Conservation (phyloP, 2,888 invertebrate species). For the Ormyrus rosae region DNA sequence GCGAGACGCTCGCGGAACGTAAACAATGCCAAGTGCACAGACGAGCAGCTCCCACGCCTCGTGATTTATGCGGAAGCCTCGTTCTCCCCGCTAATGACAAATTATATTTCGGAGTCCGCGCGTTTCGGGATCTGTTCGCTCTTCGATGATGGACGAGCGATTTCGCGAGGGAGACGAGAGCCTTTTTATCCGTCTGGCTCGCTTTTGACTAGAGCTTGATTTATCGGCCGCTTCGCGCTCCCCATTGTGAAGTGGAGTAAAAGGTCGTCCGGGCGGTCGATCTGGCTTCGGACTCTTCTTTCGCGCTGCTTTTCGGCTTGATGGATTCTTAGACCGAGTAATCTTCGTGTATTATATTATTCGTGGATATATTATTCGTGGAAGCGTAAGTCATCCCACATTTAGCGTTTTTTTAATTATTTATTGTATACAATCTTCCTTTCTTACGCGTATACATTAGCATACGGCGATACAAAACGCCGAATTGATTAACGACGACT, state of each 20-base stretch:
- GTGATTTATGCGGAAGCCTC: conserved; percentile 30
- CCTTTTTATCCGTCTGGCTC: conserved; percentile 2
- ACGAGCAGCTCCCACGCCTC: not conserved
- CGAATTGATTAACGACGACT: not conserved
- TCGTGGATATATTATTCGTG: too few species aligned
- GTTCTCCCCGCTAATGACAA: conserved; percentile 4
- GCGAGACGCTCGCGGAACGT: not conserved
- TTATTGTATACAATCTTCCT: too few species aligned
- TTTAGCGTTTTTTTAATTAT: not conserved
- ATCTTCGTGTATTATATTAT: too few species aligned
- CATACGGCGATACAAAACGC: not conserved
- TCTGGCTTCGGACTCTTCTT: too few species aligned
- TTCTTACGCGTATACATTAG: not conserved
- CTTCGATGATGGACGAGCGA: not conserved
- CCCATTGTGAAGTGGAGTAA: not conserved
- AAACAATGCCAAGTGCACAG: conserved; percentile 23
- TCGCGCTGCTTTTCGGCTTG: too few species aligned
- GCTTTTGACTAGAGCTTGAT: not conserved
- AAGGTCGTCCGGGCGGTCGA: too few species aligned
- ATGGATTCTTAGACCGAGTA: too few species aligned
- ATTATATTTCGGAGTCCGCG: not conserved
- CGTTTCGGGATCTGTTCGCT: not conserved
- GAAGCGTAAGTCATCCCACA: too few species aligned
- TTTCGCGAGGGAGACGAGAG: conserved; percentile 8
- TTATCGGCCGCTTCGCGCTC: conserved; percentile 5